A percentile compares a stretch with the other conserved stretches of the same genome.
Conservation (phyloP, 2,888 invertebrate species). For the Ochropacha duplaris region DNA sequence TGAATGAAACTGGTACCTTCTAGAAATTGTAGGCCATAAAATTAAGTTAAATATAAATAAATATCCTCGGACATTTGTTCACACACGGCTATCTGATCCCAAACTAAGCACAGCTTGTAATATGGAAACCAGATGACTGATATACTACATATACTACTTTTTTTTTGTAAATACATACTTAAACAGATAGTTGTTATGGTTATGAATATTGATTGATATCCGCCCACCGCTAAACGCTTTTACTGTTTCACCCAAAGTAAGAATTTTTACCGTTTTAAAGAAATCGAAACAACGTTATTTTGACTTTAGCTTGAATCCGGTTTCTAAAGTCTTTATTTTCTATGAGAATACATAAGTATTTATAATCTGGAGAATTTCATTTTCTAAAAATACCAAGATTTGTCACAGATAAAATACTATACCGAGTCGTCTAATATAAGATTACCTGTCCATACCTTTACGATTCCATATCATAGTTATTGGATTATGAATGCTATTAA, state of each 20-base stretch:
- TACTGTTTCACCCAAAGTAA: not conserved
- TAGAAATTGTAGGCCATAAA: not conserved
- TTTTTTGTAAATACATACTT: too few species aligned
- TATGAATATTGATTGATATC: not conserved
- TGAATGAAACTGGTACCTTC: not conserved
- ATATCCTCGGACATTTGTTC: too few species aligned
- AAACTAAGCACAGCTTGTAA: too few species aligned
- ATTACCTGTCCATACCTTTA: not conserved
- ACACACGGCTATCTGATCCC: too few species aligned
- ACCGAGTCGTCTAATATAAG: not conserved
- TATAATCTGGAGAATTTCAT: too few species aligned
- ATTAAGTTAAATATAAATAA: too few species aligned
- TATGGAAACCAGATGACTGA: too few species aligned
- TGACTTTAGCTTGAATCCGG: not conserved
- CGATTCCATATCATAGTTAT: slow-evolving; percentile 14
- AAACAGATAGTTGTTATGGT: not conserved
- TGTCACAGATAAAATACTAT: not conserved
- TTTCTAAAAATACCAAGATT: not conserved
- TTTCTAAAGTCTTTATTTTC: not conserved
- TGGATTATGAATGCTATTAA: slow-evolving; percentile 20
- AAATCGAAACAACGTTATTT: not conserved
- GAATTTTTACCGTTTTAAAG: not conserved
- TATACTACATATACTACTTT: too few species aligned
- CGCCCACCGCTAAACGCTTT: not conserved
- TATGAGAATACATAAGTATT: not conserved